These are phyloP conservation scores for Lepus americanus DNA, from an alignment of 2,113 vertebrate species.

Conservation along the genomic window DNA sequence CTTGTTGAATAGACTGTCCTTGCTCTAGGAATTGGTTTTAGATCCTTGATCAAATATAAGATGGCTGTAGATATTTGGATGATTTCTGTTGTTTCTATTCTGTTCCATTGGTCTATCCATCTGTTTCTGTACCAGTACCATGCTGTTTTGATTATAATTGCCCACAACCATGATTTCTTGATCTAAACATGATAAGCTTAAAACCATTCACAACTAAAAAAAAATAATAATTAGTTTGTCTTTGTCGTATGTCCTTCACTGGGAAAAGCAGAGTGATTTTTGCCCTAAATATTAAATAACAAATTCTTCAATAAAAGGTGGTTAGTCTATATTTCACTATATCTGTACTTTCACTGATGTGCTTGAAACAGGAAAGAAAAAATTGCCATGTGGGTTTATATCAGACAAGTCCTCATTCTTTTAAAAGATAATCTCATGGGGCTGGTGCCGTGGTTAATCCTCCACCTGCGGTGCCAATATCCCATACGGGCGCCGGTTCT, in stretches of 20 bases:
- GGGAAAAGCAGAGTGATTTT: background rate
- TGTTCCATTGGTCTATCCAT: no score
- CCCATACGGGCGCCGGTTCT: no score
- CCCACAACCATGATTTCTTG: background rate
- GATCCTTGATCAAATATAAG: no score
- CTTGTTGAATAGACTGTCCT: no score
- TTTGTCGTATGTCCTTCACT: background rate
- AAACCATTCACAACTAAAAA: background rate
- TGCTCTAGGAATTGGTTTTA: no score
- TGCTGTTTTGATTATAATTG: background rate
- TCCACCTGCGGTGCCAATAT: no score
- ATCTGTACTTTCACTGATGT: background rate
- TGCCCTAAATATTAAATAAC: background rate
- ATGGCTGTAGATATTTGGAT: no score
- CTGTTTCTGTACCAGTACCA: no score
- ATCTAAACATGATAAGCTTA: background rate
- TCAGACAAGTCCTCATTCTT: background rate
- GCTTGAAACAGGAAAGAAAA: slow-evolving; percentile 18
- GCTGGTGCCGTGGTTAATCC: no score
- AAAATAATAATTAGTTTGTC: background rate
- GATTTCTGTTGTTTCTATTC: no score
- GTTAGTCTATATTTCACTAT: background rate
- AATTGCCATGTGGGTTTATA: background rate
- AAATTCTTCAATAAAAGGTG: background rate
- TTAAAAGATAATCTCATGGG: background rate